Evolutionary conservation across 2,888 invertebrate species (phyloP).

Genomic region (Eristalinus aeneus): DNA sequence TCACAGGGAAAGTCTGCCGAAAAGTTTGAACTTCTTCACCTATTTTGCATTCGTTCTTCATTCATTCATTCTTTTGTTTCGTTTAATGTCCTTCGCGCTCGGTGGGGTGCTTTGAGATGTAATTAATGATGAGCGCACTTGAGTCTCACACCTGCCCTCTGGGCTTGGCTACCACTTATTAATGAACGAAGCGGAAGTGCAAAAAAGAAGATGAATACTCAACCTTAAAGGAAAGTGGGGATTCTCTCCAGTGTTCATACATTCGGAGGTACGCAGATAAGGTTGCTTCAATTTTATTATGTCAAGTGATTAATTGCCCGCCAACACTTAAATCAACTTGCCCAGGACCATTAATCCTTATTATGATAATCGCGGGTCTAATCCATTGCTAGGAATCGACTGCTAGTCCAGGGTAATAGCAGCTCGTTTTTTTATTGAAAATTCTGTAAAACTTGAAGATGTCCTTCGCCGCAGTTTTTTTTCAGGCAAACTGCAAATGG

Average conservation of each 20-base stretch:
- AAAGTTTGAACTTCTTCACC: conserved; percentile 9
- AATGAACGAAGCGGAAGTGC: neutral
- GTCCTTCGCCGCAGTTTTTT: conserved; percentile 7
- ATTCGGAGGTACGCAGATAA: neutral
- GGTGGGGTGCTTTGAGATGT: neutral
- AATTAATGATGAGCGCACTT: conserved; percentile 37
- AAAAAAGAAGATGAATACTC: neutral
- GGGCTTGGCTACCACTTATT: conserved; percentile 20
- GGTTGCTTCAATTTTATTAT: conserved; percentile 9
- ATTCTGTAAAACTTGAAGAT: neutral
- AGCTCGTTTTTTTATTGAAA: neutral
- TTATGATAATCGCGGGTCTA: conserved; percentile 47
- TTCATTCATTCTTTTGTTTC: neutral
- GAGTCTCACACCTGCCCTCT: conserved; percentile 36
- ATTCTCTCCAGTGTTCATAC: too few relatives aligned
- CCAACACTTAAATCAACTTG: conserved; percentile 40
- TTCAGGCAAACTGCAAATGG: conserved; percentile 9
- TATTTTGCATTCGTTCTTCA: conserved; percentile 24
- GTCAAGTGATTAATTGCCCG: conserved; percentile 42
- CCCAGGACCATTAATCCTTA: conserved; percentile 40
- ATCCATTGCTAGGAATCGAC: neutral
- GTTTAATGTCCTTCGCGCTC: conserved; percentile 11
- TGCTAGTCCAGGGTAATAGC: neutral
- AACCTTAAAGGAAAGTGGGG: neutral
- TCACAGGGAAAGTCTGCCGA: neutral